phyloP scores from a whole-genome alignment of 2,888 invertebrate genomes.

The Zele albiditarsus region DNA sequence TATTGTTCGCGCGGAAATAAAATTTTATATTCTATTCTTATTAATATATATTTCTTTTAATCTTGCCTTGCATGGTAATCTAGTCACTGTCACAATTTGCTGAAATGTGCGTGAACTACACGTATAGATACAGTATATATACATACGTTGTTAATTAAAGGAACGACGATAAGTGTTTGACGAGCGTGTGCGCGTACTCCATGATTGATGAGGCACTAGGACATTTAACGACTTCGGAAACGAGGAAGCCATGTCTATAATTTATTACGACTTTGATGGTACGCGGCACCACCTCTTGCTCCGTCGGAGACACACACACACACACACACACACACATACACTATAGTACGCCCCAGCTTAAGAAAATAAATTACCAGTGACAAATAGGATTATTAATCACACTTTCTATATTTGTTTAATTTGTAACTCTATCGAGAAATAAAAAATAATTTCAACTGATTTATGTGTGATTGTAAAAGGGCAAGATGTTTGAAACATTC shows the following conservation, averaged over 20 bases:
- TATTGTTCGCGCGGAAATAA: too few relatives aligned
- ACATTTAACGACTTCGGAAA: conserved; percentile 61
- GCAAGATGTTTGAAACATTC: background rate
- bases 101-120: background rate
- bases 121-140: background rate
- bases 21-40: too few relatives aligned
- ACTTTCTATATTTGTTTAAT: conserved; percentile 15
- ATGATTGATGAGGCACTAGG: conserved; percentile 51
- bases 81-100: background rate
- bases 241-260: conserved; percentile 70
- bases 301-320: conserved; percentile 30
- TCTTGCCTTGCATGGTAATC: background rate
- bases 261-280: conserved; percentile 69
- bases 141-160: conserved; percentile 31
- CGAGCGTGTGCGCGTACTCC: conserved; percentile 1
- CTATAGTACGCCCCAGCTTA: conserved; percentile 23
- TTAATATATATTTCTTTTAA: too few relatives aligned
- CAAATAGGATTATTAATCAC: conserved; percentile 52
- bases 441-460: background rate
- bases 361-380: conserved; percentile 49
- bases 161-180: conserved; percentile 27
- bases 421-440: background rate
- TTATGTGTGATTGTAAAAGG: background rate
- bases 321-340: conserved; percentile 34
- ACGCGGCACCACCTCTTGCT: conserved; percentile 54